phyloP scores from a whole-genome alignment of 2,797 vertebrate species.

The Spatula clypeata region DNA sequence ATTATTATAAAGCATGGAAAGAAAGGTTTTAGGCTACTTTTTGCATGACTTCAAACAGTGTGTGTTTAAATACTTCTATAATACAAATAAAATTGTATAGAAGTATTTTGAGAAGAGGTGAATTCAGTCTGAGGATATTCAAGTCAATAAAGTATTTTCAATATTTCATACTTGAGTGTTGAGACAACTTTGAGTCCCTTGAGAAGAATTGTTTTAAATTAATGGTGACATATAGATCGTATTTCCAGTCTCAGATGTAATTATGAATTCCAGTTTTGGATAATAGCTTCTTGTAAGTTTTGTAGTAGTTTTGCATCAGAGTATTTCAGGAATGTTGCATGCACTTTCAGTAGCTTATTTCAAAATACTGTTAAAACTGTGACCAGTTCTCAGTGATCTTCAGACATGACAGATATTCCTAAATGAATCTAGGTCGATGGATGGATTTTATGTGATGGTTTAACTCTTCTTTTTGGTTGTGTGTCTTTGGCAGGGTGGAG shows the following conservation, averaged over 20 bases:
- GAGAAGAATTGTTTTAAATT: background rate
- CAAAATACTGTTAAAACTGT: background rate
- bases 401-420: background rate
- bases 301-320: background rate
- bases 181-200: background rate
- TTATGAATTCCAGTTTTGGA: background rate
- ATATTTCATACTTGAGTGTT: background rate
- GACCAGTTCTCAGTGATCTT: background rate
- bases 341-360: background rate
- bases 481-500: conserved; percentile 90
- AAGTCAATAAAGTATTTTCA: background rate
- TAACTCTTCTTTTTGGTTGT: conserved; percentile 58
- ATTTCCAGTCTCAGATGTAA: background rate
- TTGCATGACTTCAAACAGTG: background rate
- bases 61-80: background rate
- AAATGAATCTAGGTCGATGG: background rate
- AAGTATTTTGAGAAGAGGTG: background rate
- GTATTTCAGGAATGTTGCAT: background rate
- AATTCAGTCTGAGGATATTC: background rate
- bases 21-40: background rate
- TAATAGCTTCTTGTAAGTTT: background rate
- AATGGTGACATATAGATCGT: background rate
- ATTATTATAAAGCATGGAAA: background rate
- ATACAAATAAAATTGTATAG: background rate
- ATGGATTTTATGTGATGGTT: background rate